phyloP scores from a whole-genome alignment of 2,888 invertebrate genomes.

The Troides helena region DNA sequence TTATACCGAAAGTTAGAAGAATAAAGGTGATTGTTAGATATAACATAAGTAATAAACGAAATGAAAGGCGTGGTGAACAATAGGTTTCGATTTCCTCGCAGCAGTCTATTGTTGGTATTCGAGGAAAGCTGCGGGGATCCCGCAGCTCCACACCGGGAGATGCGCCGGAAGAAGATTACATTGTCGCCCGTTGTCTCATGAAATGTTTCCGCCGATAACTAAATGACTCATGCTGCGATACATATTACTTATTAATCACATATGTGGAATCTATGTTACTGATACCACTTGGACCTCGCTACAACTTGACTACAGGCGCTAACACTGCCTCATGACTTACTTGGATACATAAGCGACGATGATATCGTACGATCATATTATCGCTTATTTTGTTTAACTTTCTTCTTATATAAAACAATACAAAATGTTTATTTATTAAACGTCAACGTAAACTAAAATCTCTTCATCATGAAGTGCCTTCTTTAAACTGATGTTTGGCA shows the following conservation, averaged over 20 bases:
- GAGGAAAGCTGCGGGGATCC: slow-evolving; percentile 5
- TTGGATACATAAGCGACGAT: no score
- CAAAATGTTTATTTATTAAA: no score
- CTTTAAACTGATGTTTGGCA: no score
- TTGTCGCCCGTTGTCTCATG: slow-evolving; percentile 9
- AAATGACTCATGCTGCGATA: neutral
- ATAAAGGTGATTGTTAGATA: neutral
- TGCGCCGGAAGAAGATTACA: slow-evolving; percentile 4
- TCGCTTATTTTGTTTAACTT: no score
- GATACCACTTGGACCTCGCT: no score
- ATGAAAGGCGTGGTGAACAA: neutral
- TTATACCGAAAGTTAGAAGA: neutral
- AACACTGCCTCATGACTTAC: no score
- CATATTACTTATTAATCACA: neutral
- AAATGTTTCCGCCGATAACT: slow-evolving; percentile 5
- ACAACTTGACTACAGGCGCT: no score
- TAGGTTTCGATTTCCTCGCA: neutral
- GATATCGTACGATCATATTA: no score
- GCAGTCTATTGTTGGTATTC: slow-evolving; percentile 13
- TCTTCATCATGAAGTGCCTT: no score
- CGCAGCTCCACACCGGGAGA: neutral
- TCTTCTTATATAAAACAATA: no score
- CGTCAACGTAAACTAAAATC: no score
- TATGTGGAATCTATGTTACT: neutral
- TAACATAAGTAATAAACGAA: neutral